phyloP scores from a whole-genome alignment of 2,113 vertebrate species.

The Rhynchopsitta pachyrhyncha region DNA sequence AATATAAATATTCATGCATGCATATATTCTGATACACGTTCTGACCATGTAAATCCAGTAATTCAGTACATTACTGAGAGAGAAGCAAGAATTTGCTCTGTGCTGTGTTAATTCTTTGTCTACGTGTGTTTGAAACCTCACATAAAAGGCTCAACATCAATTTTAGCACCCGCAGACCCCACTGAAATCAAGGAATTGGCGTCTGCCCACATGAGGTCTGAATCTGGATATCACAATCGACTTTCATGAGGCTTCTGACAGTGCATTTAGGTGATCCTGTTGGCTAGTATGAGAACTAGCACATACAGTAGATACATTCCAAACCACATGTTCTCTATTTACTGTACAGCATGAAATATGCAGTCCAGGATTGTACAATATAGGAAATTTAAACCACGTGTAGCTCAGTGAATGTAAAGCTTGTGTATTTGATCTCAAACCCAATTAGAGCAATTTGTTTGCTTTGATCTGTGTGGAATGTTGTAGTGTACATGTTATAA shows the following conservation, averaged over 20 bases:
- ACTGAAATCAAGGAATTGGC: neutral
- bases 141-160: neutral
- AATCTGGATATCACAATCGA: neutral
- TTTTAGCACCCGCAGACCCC: neutral
- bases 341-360: neutral
- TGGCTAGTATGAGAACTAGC: neutral
- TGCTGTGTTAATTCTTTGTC: neutral
- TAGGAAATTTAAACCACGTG: slow-evolving; percentile 35
- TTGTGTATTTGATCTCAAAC: slow-evolving; percentile 32
- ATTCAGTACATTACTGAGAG: neutral
- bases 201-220: neutral
- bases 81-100: neutral
- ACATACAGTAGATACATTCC: neutral
- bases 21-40: neutral
- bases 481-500: slow-evolving; percentile 24
- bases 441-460: slow-evolving; percentile 30
- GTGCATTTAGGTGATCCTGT: neutral
- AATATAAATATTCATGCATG: neutral
- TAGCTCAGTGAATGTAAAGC: neutral
- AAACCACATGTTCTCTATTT: neutral
- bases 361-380: neutral
- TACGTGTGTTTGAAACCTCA: neutral
- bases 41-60: neutral
- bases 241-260: slow-evolving; percentile 15
- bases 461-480: slow-evolving; percentile 59